phyloP scores from a whole-genome alignment of 1,140 invertebrate species.

The Papilio aristodemus region DNA sequence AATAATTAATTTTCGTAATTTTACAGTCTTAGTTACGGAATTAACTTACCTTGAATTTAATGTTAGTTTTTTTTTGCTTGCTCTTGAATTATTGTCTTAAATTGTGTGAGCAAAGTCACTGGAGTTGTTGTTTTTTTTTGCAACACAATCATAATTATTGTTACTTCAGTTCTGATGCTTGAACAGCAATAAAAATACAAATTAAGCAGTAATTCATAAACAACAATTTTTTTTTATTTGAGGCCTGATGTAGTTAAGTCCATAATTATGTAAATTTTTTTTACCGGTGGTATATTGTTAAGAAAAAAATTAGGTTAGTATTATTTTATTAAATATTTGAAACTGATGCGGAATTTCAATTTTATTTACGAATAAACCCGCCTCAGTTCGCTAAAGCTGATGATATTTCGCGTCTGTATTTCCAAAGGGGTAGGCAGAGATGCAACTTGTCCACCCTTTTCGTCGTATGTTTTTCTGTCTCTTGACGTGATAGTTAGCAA shows the following conservation, averaged over 20 bases:
- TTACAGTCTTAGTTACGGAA: neutral
- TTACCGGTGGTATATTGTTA: too few species aligned
- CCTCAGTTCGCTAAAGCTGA: too few species aligned
- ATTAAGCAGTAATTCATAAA: constrained; percentile 1
- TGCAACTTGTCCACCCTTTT: too few species aligned
- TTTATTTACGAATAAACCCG: too few species aligned
- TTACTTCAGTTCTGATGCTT: neutral
- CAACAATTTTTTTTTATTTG: constrained; percentile 12
- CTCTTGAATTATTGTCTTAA: constrained; percentile 16
- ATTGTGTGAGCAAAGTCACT: neutral
- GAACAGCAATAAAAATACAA: constrained; percentile 13
- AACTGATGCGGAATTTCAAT: too few species aligned
- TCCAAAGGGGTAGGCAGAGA: too few species aligned
- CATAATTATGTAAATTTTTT: neutral
- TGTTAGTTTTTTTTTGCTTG: constrained; percentile 13
- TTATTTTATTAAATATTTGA: neutral
- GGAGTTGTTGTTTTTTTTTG: constrained; percentile 5
- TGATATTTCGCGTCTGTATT: too few species aligned
- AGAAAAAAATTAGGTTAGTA: neutral
- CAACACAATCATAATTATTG: neutral
- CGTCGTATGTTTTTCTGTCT: too few species aligned
- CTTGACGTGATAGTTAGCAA: too few species aligned
- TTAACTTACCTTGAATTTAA: constrained; percentile 18
- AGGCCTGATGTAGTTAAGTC: neutral
- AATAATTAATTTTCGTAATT: constrained; percentile 31